Conservation (phyloP, 2,888 invertebrate species). For the Coecobrya sp. region DNA sequence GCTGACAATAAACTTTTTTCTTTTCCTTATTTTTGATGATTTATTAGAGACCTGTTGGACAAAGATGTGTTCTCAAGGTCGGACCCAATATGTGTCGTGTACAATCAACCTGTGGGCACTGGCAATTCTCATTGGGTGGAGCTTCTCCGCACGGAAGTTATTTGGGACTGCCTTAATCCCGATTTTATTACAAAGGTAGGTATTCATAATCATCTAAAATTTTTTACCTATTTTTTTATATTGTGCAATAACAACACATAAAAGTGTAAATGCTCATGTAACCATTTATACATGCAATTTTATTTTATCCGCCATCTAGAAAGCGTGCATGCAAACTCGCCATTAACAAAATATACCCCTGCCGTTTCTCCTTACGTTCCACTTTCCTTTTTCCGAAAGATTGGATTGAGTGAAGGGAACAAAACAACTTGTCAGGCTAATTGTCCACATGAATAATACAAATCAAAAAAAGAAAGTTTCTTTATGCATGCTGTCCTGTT, state of each 20-base stretch:
- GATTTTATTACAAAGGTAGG: conserved; percentile 89
- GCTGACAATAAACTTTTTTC: conserved; percentile 31
- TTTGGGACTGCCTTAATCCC: conserved; percentile 88
- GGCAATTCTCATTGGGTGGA: conserved; percentile 87
- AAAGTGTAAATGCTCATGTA: neutral
- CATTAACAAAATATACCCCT: neutral
- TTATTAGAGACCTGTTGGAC: conserved; percentile 88
- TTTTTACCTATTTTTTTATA: neutral
- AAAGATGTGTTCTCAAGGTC: conserved; percentile 89
- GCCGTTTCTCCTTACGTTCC: neutral
- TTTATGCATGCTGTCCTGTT: neutral
- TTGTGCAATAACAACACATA: neutral
- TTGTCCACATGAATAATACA: conserved; percentile 26
- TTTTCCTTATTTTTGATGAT: conserved; percentile 64
- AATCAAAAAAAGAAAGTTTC: conserved; percentile 31
- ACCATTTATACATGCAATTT: neutral
- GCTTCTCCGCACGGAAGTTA: conserved; percentile 88
- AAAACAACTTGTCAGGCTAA: conserved; percentile 51
- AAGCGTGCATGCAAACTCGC: conserved; percentile 1
- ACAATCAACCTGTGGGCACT: conserved; percentile 87
- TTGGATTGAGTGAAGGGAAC: neutral
- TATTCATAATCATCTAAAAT: neutral
- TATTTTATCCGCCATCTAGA: neutral
- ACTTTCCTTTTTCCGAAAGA: neutral
- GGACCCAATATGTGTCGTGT: conserved; percentile 89